These are phyloP conservation scores for Cinclus cinclus DNA, from an alignment of 2,113 vertebrate genomes.

Conservation along the genomic window DNA sequence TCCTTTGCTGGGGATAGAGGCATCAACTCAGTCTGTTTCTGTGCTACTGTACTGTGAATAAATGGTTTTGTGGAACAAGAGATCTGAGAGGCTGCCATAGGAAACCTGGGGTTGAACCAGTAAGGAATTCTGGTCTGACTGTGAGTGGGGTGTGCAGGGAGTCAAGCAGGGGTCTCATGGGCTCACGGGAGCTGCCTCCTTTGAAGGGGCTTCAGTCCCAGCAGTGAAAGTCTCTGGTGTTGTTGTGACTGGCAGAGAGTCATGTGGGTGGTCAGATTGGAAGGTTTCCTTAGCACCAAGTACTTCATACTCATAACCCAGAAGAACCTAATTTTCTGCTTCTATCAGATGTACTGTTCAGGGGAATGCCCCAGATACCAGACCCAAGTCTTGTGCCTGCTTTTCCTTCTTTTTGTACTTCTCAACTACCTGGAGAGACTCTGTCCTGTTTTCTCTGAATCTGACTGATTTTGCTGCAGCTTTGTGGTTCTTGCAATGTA, in stretches of 20 bases:
- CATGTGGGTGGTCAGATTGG: not conserved
- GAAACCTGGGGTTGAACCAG: not conserved
- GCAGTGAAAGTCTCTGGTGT: not conserved
- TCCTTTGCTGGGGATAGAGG: not conserved
- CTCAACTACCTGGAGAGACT: not conserved
- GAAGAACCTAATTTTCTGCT: not conserved
- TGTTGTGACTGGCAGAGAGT: not conserved
- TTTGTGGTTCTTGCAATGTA: not conserved
- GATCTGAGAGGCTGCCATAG: not conserved
- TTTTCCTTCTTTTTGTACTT: not conserved
- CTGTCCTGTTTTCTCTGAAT: not conserved
- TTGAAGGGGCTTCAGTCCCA: not conserved
- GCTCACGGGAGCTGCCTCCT: accelerated
- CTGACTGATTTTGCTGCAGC: not conserved
- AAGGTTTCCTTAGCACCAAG: not conserved
- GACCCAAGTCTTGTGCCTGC: not conserved
- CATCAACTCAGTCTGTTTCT: not conserved
- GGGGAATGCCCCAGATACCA: not conserved
- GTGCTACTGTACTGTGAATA: not conserved
- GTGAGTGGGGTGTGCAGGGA: not conserved
- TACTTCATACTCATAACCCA: not conserved
- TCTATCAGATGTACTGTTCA: not conserved
- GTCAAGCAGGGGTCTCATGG: not conserved
- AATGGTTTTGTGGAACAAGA: not conserved
- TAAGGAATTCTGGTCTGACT: not conserved